A percentile compares a stretch with the other conserved stretches of the same genome.
These are phyloP conservation scores for Drosophila robusta DNA, from an alignment of 2,888 invertebrate species.

Conservation along the genomic window DNA sequence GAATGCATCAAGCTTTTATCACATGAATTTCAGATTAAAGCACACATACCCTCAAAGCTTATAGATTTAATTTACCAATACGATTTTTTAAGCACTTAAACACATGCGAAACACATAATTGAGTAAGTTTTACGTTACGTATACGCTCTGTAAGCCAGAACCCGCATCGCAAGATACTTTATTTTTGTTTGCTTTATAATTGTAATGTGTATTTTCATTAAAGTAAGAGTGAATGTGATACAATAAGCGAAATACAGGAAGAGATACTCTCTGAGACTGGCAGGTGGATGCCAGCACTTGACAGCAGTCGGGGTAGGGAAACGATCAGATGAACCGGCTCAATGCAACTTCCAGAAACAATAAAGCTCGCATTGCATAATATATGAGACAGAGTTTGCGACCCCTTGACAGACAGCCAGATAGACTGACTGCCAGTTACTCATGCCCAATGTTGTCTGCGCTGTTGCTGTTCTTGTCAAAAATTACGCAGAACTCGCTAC, in stretches of 20 bases:
- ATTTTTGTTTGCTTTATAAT: conserved; percentile 31
- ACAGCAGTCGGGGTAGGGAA: conserved; percentile 38
- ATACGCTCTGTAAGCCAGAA: conserved; percentile 12
- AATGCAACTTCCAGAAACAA: conserved; percentile 71
- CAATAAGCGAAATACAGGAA: conserved; percentile 19
- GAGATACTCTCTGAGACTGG: conserved; percentile 21
- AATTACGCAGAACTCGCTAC: conserved; percentile 36
- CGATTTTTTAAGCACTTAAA: neutral
- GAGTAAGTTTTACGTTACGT: conserved; percentile 20
- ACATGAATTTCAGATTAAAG: neutral
- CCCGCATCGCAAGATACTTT: conserved; percentile 13
- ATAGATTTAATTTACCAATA: neutral
- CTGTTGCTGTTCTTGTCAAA: conserved; percentile 19
- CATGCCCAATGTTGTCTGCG: conserved; percentile 15
- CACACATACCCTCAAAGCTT: neutral
- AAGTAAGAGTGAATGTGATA: conserved; percentile 24
- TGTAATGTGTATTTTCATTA: conserved; percentile 41
- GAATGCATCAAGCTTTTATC: neutral
- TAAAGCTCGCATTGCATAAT: conserved; percentile 69
- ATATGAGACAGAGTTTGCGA: conserved; percentile 52
- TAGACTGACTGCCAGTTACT: conserved; percentile 37
- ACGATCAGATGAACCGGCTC: conserved; percentile 41
- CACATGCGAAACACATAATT: conserved; percentile 26
- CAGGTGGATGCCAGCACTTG: conserved; percentile 39
- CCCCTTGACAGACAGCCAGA: conserved; percentile 50